Percentiles rank a stretch among this genome's conserved stretches.
Conservation (phyloP, 2,888 invertebrate species). For the Athalia rosae region DNA sequence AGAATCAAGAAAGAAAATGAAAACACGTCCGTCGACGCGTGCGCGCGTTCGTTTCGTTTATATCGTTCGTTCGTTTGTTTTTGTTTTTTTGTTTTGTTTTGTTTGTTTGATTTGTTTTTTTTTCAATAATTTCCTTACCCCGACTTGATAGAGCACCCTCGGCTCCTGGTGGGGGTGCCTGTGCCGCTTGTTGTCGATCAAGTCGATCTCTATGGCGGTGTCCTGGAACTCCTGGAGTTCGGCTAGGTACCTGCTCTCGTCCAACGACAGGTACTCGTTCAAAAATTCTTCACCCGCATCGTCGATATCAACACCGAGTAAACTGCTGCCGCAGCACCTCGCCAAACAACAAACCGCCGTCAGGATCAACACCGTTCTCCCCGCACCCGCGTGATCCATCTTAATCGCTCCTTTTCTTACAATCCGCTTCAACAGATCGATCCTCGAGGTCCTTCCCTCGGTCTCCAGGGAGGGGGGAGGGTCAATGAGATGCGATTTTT, state of each 20-base stretch:
- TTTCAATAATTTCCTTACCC: conserved; percentile 76
- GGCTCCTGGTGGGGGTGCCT: conserved; percentile 70
- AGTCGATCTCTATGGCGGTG: conserved; percentile 68
- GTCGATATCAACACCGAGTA: conserved; percentile 62
- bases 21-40: too few species aligned
- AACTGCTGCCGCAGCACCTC: conserved; percentile 44
- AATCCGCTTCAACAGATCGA: conserved; percentile 16
- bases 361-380: neutral
- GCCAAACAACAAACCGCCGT: neutral
- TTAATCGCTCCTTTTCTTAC: neutral
- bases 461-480: too few species aligned
- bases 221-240: conserved; percentile 64
- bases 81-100: too few species aligned
- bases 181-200: conserved; percentile 64
- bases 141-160: conserved; percentile 83
- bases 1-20: too few species aligned
- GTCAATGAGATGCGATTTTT: too few species aligned
- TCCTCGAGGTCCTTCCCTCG: conserved; percentile 48
- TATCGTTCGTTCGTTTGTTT: too few species aligned
- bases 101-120: too few species aligned
- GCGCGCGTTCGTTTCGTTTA: too few species aligned
- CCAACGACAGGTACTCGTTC: conserved; percentile 63
- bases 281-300: conserved; percentile 63
- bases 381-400: neutral
- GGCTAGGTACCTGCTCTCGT: conserved; percentile 64